Evolutionary conservation across 2,888 invertebrate species (phyloP).

Genomic region (Drosophila neutralis): DNA sequence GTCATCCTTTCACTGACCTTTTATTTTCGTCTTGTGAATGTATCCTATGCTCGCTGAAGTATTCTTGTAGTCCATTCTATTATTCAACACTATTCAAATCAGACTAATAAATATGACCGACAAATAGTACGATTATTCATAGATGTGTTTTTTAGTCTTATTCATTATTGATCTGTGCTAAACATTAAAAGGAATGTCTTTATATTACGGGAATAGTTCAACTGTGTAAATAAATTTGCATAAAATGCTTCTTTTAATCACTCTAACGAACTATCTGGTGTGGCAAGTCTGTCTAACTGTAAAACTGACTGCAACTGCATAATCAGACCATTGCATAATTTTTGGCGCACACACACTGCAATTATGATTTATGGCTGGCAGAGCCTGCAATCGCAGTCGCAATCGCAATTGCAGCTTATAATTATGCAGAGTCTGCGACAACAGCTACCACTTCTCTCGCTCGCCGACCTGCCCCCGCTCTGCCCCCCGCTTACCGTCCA

Average conservation of each 20-base stretch:
- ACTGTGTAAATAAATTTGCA: background rate
- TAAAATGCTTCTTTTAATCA: background rate
- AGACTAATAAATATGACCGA: background rate
- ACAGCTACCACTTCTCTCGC: slow-evolving; percentile 7
- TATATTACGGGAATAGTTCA: background rate
- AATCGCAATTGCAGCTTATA: slow-evolving; percentile 71
- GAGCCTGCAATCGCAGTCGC: slow-evolving; percentile 54
- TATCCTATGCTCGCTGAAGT: background rate
- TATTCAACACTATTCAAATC: background rate
- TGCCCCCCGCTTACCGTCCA: no score
- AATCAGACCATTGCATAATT: slow-evolving; percentile 78
- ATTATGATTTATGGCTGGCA: slow-evolving; percentile 71
- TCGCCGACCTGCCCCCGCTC: background rate
- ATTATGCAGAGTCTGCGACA: slow-evolving; percentile 69
- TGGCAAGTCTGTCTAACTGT: slow-evolving; percentile 10
- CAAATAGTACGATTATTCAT: background rate
- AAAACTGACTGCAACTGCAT: slow-evolving; percentile 43
- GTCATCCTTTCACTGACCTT: background rate
- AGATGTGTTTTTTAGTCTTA: no score
- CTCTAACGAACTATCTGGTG: slow-evolving; percentile 15
- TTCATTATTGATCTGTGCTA: background rate
- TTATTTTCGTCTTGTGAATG: background rate
- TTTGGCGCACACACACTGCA: slow-evolving; percentile 62
- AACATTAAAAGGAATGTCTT: background rate
- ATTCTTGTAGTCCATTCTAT: background rate